Evolutionary conservation across 2,797 vertebrate species (phyloP).

Genomic region (Rhincodon typus): DNA sequence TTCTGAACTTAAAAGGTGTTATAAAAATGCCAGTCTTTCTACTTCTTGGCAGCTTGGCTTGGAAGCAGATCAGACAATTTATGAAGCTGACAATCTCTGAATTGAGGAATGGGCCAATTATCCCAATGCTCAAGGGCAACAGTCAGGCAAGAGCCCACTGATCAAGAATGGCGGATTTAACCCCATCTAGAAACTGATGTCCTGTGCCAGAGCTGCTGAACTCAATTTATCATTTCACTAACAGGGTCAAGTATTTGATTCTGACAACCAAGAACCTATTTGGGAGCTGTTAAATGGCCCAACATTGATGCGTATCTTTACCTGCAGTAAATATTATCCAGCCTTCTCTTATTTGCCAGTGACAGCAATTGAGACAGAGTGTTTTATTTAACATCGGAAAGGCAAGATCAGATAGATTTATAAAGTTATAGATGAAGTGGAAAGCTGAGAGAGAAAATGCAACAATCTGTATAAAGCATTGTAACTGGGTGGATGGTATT

Average conservation of each 20-base stretch:
- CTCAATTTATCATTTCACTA: neutral
- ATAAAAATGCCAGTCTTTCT: neutral
- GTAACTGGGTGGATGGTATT: neutral
- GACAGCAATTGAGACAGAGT: neutral
- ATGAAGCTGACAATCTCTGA: neutral
- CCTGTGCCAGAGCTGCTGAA: neutral
- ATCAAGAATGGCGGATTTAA: neutral
- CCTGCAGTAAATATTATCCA: neutral
- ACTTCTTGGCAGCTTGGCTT: neutral
- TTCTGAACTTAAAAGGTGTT: too few relatives aligned
- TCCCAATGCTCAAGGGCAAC: neutral
- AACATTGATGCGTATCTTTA: neutral
- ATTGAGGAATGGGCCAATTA: neutral
- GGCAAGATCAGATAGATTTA: neutral
- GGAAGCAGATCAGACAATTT: neutral
- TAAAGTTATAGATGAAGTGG: neutral
- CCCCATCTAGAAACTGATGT: neutral
- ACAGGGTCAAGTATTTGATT: neutral
- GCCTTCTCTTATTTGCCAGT: neutral
- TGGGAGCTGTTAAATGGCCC: neutral
- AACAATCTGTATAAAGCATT: neutral
- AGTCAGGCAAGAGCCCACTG: neutral
- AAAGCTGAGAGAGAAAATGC: neutral
- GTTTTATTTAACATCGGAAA: neutral
- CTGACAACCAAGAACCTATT: neutral